A percentile compares a stretch with the other conserved stretches of the same genome.
Conservation (phyloP, 2,888 invertebrate species). For the Dynastes grantii region DNA sequence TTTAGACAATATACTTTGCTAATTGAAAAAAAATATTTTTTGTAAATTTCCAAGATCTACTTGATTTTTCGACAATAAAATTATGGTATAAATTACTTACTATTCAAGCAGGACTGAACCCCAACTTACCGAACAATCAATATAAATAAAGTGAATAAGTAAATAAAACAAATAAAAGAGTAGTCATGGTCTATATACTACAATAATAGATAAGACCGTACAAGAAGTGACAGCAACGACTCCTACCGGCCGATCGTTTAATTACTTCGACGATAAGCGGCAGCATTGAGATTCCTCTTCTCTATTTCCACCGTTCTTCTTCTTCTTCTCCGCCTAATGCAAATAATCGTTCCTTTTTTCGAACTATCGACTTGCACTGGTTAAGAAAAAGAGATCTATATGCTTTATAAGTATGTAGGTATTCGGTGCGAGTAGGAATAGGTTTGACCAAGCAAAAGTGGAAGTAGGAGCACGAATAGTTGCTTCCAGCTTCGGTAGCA, state of each 20-base stretch:
- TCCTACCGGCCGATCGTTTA: slow-evolving; percentile 15
- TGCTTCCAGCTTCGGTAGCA: not conserved
- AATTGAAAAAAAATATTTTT: too few relatives aligned
- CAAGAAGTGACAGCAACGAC: slow-evolving; percentile 19
- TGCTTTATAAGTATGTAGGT: not conserved
- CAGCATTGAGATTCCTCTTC: not conserved
- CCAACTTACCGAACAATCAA: not conserved
- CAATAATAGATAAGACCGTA: slow-evolving; percentile 21
- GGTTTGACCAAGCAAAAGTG: not conserved
- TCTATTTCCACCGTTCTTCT: not conserved
- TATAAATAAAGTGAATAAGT: not conserved
- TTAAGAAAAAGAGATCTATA: not conserved
- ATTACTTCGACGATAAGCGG: slow-evolving; percentile 6
- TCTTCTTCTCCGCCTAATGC: not conserved
- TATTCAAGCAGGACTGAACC: too few relatives aligned
- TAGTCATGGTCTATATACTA: not conserved
- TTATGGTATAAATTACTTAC: too few relatives aligned
- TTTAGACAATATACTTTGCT: too few relatives aligned
- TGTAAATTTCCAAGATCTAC: too few relatives aligned
- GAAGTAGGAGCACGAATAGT: not conserved
- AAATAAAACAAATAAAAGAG: not conserved
- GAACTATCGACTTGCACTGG: too few relatives aligned
- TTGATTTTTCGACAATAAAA: too few relatives aligned
- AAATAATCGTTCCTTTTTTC: too few relatives aligned
- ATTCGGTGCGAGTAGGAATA: not conserved